These are phyloP conservation scores for Nudaria mundana DNA, from an alignment of 2,888 invertebrate genomes.

Conservation along the genomic window DNA sequence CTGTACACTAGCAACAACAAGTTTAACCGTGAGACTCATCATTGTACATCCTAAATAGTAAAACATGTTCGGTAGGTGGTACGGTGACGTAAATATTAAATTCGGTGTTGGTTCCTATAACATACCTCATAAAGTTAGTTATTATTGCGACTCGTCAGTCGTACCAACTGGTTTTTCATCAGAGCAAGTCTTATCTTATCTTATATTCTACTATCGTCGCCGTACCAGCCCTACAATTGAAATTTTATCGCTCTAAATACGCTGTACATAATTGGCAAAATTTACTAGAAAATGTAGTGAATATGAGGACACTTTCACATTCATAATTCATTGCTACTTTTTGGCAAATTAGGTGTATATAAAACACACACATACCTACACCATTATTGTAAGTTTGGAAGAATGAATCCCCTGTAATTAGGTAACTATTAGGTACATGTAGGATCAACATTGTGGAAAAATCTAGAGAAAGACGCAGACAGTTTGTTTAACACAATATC, in stretches of 20 bases:
- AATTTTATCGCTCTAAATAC: conserved; percentile 57
- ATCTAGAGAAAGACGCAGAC: too few species aligned
- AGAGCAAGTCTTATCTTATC: too few species aligned
- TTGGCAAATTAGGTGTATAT: too few species aligned
- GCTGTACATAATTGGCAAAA: conserved; percentile 35
- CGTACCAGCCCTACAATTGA: conserved; percentile 9
- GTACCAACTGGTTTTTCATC: too few species aligned
- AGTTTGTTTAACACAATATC: too few species aligned
- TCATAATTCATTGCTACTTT: not conserved
- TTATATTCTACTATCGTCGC: conserved; percentile 8
- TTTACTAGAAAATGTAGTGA: conserved; percentile 7
- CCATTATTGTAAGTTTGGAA: too few species aligned
- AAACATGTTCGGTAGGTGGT: conserved; percentile 10
- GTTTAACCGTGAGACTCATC: conserved; percentile 69
- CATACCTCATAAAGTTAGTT: too few species aligned
- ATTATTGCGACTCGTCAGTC: too few species aligned
- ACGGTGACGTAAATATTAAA: conserved; percentile 13
- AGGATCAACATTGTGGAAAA: too few species aligned
- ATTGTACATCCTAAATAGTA: conserved; percentile 10
- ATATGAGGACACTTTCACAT: not conserved
- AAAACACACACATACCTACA: not conserved
- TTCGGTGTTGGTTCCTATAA: too few species aligned
- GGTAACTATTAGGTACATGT: too few species aligned
- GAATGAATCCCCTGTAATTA: too few species aligned
- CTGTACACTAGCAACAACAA: conserved; percentile 74